Evolutionary conservation across 2,113 vertebrate genomes (phyloP), one percentile per base, ranked within the genome.

Genomic region (Xerus inauris): DNA sequence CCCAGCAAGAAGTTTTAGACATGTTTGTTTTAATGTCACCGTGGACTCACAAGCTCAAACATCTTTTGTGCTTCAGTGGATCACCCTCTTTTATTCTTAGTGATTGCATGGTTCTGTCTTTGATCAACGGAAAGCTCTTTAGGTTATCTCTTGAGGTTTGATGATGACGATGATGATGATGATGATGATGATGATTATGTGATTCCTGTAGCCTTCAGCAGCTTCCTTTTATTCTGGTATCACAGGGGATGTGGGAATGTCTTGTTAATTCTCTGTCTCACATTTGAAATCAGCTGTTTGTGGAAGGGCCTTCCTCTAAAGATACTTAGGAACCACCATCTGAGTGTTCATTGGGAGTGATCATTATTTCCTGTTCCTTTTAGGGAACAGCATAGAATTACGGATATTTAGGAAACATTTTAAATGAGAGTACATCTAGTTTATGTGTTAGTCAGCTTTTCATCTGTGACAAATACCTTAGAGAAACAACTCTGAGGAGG

Each of bases 251-350:
- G n/a, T 14, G 19, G 14, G 17, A 6, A 26, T 30, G 45, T 17
- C 30, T 42, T 38, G 1, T 5, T 54, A 20, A 24, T 38, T 32
- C 12, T 1, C 35, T 57, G 17, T 24, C 57, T 57, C 24, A 3
- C 1, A 19, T 38, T 26, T 45, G 57, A 38, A 65, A 20, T 22
- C 28, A 65, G 20, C 32, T 20, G 8, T 42, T 86, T 10, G 22
- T 19, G 12, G 8, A 35, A 6, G 14, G 24, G 0, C 0, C 57
- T 62, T 24, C 16, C 42, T 16, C 40, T 22, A 1, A 12, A 16
- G 64, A 24, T 4, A 30, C 1, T 8, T 4, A 28, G 51, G 57
- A 51, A 6, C 73, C 20, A 3, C 7, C 3, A 7, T 30, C n/a
- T 26, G 32, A 49, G 62, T 2, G 19, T 6, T 51, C 49, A 51